Conservation (phyloP, 2,888 invertebrate genomes). For the Pseudanteris insignis region DNA sequence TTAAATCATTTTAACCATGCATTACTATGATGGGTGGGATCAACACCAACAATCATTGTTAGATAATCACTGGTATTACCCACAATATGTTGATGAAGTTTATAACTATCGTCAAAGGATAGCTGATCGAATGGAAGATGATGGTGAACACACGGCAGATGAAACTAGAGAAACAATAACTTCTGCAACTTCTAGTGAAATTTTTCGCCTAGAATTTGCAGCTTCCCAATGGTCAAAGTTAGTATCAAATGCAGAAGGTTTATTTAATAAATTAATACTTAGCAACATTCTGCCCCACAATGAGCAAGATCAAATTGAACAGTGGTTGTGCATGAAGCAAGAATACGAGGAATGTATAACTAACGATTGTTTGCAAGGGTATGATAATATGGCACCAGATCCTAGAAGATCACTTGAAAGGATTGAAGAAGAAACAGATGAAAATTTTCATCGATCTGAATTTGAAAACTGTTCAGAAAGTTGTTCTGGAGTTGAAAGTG, state of each 20-base stretch:
- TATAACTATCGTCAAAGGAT: conserved; percentile 35
- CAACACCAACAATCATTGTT: conserved; percentile 30
- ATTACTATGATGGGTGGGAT: conserved; percentile 33
- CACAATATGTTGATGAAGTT: conserved; percentile 42
- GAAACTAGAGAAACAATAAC: conserved; percentile 59
- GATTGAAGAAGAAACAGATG: conserved; percentile 68
- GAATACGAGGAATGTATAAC: conserved; percentile 86
- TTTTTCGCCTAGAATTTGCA: conserved; percentile 83
- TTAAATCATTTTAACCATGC: conserved; percentile 14
- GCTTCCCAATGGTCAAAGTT: conserved; percentile 84
- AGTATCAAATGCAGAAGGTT: conserved; percentile 83
- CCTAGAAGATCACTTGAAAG: conserved; percentile 69
- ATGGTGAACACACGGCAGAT: conserved; percentile 58
- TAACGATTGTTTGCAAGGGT: conserved; percentile 67
- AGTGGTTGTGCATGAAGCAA: conserved; percentile 86
- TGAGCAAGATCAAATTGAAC: conserved; percentile 80
- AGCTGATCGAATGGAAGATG: conserved; percentile 52
- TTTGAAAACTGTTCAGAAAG: conserved; percentile 61
- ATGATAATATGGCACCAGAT: conserved; percentile 63
- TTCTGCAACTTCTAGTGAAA: conserved; percentile 61
- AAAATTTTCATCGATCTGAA: conserved; percentile 55
- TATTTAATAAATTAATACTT: conserved; percentile 80
- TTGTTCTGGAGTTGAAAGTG: conserved; percentile 65
- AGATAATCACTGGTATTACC: conserved; percentile 43
- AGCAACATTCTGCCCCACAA: conserved; percentile 76